phyloP scores from a whole-genome alignment of 2,797 vertebrate species.

The Muscicapa striata region DNA sequence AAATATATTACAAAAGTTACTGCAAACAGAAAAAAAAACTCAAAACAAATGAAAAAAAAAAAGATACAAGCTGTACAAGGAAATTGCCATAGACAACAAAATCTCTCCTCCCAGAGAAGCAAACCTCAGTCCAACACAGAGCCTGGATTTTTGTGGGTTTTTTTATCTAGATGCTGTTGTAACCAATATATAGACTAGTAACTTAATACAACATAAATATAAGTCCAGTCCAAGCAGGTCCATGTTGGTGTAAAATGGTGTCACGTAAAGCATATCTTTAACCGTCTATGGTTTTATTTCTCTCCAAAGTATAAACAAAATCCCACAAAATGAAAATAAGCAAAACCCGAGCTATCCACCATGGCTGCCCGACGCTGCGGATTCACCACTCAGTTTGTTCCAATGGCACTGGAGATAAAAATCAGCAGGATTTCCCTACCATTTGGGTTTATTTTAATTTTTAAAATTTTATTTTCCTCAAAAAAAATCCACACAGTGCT shows the following conservation, averaged over 20 bases:
- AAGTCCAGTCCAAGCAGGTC: constrained; percentile 90
- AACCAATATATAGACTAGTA: constrained; percentile 75
- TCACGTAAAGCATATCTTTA: constrained; percentile 78
- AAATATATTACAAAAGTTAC: constrained; percentile 89
- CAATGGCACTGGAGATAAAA: constrained; percentile 68
- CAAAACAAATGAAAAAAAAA: constrained; percentile 60
- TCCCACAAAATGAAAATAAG: constrained; percentile 54
- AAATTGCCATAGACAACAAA: constrained; percentile 93
- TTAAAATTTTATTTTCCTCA: constrained; percentile 45
- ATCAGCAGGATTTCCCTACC: constrained; percentile 75
- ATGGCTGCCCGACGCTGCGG: constrained; percentile 64
- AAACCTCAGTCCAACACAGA: constrained; percentile 78
- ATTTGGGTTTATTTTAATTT: constrained; percentile 64
- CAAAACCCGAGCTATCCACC: constrained; percentile 62
- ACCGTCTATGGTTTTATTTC: constrained; percentile 74
- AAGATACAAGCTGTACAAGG: constrained; percentile 87
- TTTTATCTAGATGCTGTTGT: constrained; percentile 73
- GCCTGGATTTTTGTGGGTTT: constrained; percentile 62
- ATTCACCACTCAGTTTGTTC: constrained; percentile 79
- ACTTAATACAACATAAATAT: constrained; percentile 86
- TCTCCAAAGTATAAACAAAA: constrained; percentile 77
- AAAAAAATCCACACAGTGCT: constrained; percentile 78
- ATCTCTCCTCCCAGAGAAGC: constrained; percentile 86
- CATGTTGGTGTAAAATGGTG: constrained; percentile 82
- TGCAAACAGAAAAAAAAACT: constrained; percentile 80